Evolutionary conservation across 1,140 invertebrate genomes (phyloP).

Genomic region (Apis cerana): DNA sequence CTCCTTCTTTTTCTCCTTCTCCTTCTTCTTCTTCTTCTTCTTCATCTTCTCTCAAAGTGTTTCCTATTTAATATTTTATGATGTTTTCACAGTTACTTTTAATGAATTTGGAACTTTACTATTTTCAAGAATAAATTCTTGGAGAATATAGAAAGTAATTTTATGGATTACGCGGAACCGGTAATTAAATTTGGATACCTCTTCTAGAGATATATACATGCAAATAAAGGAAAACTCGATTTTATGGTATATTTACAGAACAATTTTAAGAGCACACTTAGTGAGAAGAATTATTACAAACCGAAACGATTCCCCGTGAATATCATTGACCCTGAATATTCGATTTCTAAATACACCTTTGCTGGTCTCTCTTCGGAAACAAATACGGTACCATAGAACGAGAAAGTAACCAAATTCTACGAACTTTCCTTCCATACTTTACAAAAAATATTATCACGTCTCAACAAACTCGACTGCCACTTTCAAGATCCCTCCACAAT

Average conservation of each 20-base stretch:
- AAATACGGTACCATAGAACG: slow-evolving; percentile 21
- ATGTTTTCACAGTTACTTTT: too few relatives aligned
- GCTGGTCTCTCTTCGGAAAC: slow-evolving; percentile 20
- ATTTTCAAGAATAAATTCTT: too few relatives aligned
- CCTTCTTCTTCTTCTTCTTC: too few relatives aligned
- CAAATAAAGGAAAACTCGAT: not conserved
- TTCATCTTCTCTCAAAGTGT: too few relatives aligned
- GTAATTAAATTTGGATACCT: too few relatives aligned
- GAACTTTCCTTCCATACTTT: not conserved
- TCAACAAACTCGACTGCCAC: not conserved
- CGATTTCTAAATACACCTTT: slow-evolving; percentile 43
- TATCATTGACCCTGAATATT: slow-evolving; percentile 47
- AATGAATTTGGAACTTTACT: too few relatives aligned
- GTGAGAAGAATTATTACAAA: slow-evolving; percentile 12
- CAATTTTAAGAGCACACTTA: slow-evolving; percentile 10
- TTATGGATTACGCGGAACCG: too few relatives aligned
- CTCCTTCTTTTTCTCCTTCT: too few relatives aligned
- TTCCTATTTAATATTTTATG: too few relatives aligned
- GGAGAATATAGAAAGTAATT: too few relatives aligned
- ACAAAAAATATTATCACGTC: slow-evolving; percentile 20
- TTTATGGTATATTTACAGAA: slow-evolving; percentile 12
- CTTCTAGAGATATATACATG: too few relatives aligned
- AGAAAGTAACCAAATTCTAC: slow-evolving; percentile 35
- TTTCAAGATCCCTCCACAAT: not conserved
- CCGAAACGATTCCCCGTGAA: slow-evolving; percentile 24